phyloP scores from a whole-genome alignment of 2,888 invertebrate species.

The Agrilus cyanescens region DNA sequence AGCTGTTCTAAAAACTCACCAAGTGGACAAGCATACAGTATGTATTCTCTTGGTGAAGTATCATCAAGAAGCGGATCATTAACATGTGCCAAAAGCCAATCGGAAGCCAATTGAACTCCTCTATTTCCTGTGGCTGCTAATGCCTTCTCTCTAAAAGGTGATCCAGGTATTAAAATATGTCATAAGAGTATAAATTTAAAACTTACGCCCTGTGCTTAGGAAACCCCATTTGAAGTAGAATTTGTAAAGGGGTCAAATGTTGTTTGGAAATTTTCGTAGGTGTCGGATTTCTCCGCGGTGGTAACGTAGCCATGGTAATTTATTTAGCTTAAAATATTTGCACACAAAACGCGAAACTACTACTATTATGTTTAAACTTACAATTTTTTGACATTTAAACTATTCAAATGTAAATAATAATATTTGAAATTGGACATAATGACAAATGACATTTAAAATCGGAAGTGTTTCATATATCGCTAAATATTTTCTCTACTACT shows the following conservation, averaged over 20 bases:
- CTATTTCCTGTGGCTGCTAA: slow-evolving; percentile 81
- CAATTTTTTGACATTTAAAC: slow-evolving; percentile 21
- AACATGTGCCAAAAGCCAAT: slow-evolving; percentile 84
- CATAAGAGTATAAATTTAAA: slow-evolving; percentile 2
- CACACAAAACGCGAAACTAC: no score
- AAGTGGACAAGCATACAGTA: slow-evolving; percentile 77
- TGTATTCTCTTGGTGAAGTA: slow-evolving; percentile 69
- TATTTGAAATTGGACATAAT: no score
- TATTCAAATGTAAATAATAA: no score
- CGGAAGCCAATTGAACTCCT: slow-evolving; percentile 78
- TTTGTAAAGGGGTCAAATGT: slow-evolving; percentile 66
- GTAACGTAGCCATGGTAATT: slow-evolving; percentile 57
- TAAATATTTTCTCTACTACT: no score
- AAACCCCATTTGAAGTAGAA: slow-evolving; percentile 80
- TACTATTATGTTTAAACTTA: no score
- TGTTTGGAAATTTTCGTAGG: slow-evolving; percentile 62
- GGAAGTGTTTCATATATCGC: no score
- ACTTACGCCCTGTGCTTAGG: slow-evolving; percentile 81
- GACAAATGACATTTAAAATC: no score
- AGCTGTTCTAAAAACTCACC: slow-evolving; percentile 61
- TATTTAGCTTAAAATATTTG: neutral
- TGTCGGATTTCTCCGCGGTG: slow-evolving; percentile 64
- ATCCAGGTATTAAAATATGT: neutral
- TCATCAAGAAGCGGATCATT: slow-evolving; percentile 72
- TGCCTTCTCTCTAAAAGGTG: slow-evolving; percentile 64